A percentile compares a stretch with the other conserved stretches of the same genome.
Conservation (phyloP, 1,140 invertebrate genomes). For the Neodiprion virginianus region DNA sequence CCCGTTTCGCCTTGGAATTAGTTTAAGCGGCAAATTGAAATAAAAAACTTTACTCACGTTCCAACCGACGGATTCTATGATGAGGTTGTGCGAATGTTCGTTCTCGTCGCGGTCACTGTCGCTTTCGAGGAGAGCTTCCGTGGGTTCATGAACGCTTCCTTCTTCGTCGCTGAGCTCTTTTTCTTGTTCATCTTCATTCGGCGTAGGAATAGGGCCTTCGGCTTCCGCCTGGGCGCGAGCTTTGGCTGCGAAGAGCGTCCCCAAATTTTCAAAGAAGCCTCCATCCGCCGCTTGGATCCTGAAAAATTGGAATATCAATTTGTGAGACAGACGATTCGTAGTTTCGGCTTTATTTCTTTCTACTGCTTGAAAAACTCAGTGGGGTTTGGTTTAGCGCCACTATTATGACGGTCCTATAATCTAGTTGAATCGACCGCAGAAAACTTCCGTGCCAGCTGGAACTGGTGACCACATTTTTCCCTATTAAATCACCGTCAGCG, state of each 20-base stretch:
- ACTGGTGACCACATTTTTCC: too few relatives aligned
- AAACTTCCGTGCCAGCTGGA: too few relatives aligned
- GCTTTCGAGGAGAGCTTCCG: slow-evolving; percentile 50
- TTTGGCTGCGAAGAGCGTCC: slow-evolving; percentile 73
- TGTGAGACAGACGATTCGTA: too few relatives aligned
- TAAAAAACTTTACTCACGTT: slow-evolving; percentile 68
- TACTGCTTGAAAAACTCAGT: too few relatives aligned
- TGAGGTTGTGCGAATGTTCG: slow-evolving; percentile 57
- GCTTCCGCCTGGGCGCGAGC: slow-evolving; percentile 43
- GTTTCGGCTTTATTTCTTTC: too few relatives aligned
- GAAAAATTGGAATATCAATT: slow-evolving; percentile 46
- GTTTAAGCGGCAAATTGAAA: too few relatives aligned
- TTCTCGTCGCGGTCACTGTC: slow-evolving; percentile 67
- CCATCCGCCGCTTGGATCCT: slow-evolving; percentile 80
- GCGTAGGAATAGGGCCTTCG: slow-evolving; percentile 44
- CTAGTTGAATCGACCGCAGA: too few relatives aligned
- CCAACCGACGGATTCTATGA: slow-evolving; percentile 69
- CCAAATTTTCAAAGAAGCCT: slow-evolving; percentile 82
- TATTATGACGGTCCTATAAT: too few relatives aligned
- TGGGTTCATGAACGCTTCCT: slow-evolving; percentile 49
- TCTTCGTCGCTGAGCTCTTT: slow-evolving; percentile 38
- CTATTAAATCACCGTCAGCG: too few relatives aligned
- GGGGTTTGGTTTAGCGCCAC: too few relatives aligned
- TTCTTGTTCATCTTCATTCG: slow-evolving; percentile 43
- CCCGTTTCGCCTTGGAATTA: too few relatives aligned